A percentile compares a stretch with the other conserved stretches of the same genome.
Evolutionary conservation across 2,888 invertebrate genomes (phyloP).

Genomic region (Drosophila robusta): DNA sequence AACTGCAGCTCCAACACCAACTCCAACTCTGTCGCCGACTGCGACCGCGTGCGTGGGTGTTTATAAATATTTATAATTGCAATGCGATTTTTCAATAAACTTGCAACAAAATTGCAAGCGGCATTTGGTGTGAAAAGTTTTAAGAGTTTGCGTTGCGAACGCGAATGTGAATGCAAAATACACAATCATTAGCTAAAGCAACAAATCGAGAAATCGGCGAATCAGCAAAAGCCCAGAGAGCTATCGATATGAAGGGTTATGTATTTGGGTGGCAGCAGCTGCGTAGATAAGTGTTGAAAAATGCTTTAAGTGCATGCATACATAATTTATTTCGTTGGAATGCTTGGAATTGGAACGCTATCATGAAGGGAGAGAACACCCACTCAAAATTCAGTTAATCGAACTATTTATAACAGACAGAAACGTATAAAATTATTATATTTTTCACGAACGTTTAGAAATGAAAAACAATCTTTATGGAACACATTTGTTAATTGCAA

Average conservation of each 20-base stretch:
- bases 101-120: conserved; percentile 64
- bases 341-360: neutral
- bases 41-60: conserved; percentile 49
- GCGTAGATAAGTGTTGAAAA: neutral
- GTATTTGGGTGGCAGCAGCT: neutral
- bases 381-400: too few relatives aligned
- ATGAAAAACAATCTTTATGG: too few relatives aligned
- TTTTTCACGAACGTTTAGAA: too few relatives aligned
- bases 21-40: neutral
- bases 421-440: too few relatives aligned
- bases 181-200: conserved; percentile 28
- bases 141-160: neutral
- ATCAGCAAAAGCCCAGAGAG: conserved; percentile 1
- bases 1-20: conserved; percentile 2
- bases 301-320: neutral
- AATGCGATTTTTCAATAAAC: conserved; percentile 57
- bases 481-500: too few relatives aligned
- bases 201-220: conserved; percentile 22
- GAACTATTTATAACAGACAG: too few relatives aligned
- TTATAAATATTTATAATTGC: conserved; percentile 76
- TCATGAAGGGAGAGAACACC: too few relatives aligned
- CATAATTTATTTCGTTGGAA: neutral
- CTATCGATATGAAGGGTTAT: neutral
- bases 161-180: conserved; percentile 10
- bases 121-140: conserved; percentile 40